A percentile compares a stretch with the other conserved stretches of the same genome.
phyloP scores from a whole-genome alignment of 2,797 vertebrate genomes.

The Ciconia nigra region DNA sequence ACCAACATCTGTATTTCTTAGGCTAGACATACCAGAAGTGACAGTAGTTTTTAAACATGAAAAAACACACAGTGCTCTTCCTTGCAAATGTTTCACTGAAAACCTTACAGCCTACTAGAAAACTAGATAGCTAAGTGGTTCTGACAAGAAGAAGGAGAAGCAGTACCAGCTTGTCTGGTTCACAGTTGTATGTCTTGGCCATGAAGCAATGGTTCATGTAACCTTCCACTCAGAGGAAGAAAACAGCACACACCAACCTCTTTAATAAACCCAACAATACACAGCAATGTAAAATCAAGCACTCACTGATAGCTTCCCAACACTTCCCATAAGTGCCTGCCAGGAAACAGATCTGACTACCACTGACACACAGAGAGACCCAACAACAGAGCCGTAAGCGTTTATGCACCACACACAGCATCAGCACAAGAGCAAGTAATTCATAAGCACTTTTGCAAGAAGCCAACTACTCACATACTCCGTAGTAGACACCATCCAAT shows the following conservation, averaged over 20 bases:
- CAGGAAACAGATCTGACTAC: background rate
- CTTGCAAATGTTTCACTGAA: background rate
- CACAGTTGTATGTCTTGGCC: background rate
- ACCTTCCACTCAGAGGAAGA: background rate
- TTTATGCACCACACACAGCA: background rate
- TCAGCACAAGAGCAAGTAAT: background rate
- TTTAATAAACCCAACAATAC: background rate
- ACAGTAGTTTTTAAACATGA: background rate
- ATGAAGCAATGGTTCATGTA: background rate
- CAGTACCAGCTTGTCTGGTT: background rate
- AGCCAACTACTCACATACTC: background rate
- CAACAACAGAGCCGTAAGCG: accelerated
- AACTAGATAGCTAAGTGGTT: background rate
- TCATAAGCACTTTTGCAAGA: background rate
- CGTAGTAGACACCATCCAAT: accelerated
- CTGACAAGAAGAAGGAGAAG: background rate
- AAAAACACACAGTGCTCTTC: background rate
- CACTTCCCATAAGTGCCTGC: too few relatives aligned
- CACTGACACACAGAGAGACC: background rate
- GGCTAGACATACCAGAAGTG: background rate
- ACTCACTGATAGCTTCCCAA: background rate
- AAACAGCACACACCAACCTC: too few relatives aligned
- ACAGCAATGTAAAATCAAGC: background rate
- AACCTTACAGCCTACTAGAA: background rate
- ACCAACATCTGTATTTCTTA: background rate